phyloP scores from a whole-genome alignment of 2,113 vertebrate species.

The Melanocharis versteri region DNA sequence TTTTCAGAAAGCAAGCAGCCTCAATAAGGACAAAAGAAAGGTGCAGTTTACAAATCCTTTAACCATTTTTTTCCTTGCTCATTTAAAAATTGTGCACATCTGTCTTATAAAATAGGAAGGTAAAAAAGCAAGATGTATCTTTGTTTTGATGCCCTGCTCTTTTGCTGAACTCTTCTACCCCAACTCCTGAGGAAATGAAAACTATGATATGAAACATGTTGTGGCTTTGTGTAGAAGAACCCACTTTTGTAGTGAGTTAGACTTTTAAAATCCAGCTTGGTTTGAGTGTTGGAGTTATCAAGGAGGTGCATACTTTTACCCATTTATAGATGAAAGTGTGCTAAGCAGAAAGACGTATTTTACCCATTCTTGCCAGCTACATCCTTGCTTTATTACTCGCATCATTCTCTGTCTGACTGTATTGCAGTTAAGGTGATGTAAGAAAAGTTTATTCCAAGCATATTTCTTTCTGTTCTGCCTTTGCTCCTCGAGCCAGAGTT shows the following conservation, averaged over 20 bases:
- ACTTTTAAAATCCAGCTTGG: not conserved
- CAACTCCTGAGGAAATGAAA: not conserved
- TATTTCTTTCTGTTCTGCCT: not conserved
- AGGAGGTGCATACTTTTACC: not conserved
- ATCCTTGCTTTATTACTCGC: not conserved
- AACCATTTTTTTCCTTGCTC: not conserved
- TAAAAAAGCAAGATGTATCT: not conserved
- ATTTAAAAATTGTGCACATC: not conserved
- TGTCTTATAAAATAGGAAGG: not conserved
- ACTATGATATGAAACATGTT: not conserved
- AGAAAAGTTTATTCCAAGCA: not conserved
- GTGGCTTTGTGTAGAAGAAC: not conserved
- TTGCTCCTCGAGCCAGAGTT: not conserved
- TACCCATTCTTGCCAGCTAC: not conserved
- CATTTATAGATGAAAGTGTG: not conserved
- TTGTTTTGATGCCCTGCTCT: not conserved
- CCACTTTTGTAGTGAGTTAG: not conserved
- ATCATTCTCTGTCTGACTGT: not conserved
- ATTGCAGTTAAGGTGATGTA: not conserved
- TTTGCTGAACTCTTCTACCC: not conserved
- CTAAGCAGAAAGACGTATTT: not conserved
- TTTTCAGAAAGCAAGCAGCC: not conserved
- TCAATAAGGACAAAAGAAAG: not conserved
- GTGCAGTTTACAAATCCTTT: not conserved
- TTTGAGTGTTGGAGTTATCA: not conserved